phyloP scores from a whole-genome alignment of 2,888 invertebrate species.

The Drosophila nr. medialis region DNA sequence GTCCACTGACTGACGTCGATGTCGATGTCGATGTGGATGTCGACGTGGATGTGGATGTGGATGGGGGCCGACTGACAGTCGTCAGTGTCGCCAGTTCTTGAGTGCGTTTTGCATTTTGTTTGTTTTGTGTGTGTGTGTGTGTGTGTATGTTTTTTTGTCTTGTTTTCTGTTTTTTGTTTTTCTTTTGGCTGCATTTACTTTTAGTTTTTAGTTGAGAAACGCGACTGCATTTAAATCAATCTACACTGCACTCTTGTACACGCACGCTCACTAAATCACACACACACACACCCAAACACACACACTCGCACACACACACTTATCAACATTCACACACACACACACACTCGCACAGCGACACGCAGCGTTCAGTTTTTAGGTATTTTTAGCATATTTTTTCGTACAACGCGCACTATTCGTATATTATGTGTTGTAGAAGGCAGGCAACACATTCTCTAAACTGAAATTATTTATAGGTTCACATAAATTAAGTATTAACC shows the following conservation, averaged over 20 bases:
- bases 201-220: conserved; percentile 45
- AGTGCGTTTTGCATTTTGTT: conserved; percentile 57
- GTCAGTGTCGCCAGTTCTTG: conserved; percentile 43
- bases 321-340: conserved; percentile 1
- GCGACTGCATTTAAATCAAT: conserved; percentile 77
- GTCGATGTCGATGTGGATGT: conserved; percentile 23
- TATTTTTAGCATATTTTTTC: conserved; percentile 78
- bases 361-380: conserved; percentile 76
- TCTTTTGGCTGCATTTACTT: conserved; percentile 44
- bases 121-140: conserved; percentile 28
- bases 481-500: conserved; percentile 81
- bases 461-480: conserved; percentile 82
- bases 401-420: conserved; percentile 75
- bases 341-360: conserved; percentile 41
- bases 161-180: conserved; percentile 21
- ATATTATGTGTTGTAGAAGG: conserved; percentile 54
- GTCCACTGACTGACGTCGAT: conserved; percentile 74
- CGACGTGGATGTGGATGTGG: not conserved
- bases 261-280: conserved; percentile 10
- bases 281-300: conserved; percentile 19
- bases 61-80: conserved; percentile 39
- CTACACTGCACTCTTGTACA: conserved; percentile 50
- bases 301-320: conserved; percentile 9
- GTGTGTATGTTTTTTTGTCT: not conserved
- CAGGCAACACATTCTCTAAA: conserved; percentile 76